Base-by-base conservation (phyloP, 2,888 invertebrate species). In the Halictus ligatus region DNA sequence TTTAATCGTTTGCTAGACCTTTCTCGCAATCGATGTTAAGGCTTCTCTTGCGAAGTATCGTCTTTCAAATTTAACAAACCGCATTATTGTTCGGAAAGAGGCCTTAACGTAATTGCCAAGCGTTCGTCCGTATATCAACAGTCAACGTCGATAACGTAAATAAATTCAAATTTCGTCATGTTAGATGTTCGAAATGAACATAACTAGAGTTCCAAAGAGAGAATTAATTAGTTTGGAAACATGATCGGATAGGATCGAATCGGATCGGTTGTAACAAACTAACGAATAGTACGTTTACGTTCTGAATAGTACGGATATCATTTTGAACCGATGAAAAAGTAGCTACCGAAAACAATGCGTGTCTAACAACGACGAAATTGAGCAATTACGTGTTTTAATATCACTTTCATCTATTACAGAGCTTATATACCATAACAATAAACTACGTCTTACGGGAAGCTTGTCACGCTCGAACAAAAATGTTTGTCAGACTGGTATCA, bases 401-500 rank as follows among this genome's bases (percentile, higher is more conserved):
- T 79, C 73, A 69, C 74, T 50, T 58, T 58, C 7, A 73, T 54
- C 69, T 60, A 50, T 72, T 18, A 35, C 75, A 67, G 64, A 18
- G 50, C 40, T 40, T 69, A 71, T 58, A 82, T 48, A n/a, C 43
- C 13, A 43, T 15, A 43, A 40, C 13, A 21, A 43, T 43, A 40
- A 71, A 43, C 71, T 48, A 75, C 35, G 12, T 71, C 6, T 67
- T 48, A 60, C 69, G 76, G 54, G 64, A 78, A 73, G 35, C 60
- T 73, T 50, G 58, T 74, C 46, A 50, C 21, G 10, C 75, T 46
- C 50, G 71, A 67, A 69, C n/a, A 21, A 67, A 78, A 64, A 46
- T 76, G 50, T 58, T 71, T 54, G 71, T 75, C 77, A 89, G 84
- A 88, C 82, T 81, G 78, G 18, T 21, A 25, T 83, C 89, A 89